phyloP scores from a whole-genome alignment of 2,888 invertebrate genomes.

The Thereva unica region DNA sequence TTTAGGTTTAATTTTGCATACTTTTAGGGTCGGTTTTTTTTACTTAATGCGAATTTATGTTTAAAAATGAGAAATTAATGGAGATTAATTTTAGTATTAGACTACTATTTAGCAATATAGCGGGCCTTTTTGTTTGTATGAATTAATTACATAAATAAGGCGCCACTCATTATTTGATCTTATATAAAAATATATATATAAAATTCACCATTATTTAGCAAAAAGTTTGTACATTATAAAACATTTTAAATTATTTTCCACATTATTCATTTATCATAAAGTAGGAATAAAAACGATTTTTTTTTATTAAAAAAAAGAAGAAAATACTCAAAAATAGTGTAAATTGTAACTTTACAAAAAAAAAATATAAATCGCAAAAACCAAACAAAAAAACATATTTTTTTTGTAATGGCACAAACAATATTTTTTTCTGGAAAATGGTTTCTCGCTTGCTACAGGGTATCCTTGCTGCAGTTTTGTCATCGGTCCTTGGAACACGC shows the following conservation, averaged over 20 bases:
- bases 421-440: constrained; percentile 45
- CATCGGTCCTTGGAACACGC: constrained; percentile 87
- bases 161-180: not conserved
- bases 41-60: no score
- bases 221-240: constrained; percentile 19
- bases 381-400: not conserved
- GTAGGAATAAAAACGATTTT: not conserved
- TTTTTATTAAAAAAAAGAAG: no score
- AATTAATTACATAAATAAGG: no score
- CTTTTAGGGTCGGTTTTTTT: no score
- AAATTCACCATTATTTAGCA: constrained; percentile 3
- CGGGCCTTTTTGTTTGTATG: no score
- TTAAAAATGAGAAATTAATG: no score
- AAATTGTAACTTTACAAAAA: constrained; percentile 7
- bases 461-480: constrained; percentile 89
- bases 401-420: constrained; percentile 36
- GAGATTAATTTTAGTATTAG: no score
- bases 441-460: constrained; percentile 72
- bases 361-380: not conserved
- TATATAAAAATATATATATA: not conserved
- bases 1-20: no score
- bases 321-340: not conserved
- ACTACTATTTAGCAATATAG: no score
- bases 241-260: constrained; percentile 5
- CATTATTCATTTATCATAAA: not conserved